These are phyloP conservation scores for Myotis daubentonii DNA, from an alignment of 2,797 vertebrate genomes.

Conservation along the genomic window DNA sequence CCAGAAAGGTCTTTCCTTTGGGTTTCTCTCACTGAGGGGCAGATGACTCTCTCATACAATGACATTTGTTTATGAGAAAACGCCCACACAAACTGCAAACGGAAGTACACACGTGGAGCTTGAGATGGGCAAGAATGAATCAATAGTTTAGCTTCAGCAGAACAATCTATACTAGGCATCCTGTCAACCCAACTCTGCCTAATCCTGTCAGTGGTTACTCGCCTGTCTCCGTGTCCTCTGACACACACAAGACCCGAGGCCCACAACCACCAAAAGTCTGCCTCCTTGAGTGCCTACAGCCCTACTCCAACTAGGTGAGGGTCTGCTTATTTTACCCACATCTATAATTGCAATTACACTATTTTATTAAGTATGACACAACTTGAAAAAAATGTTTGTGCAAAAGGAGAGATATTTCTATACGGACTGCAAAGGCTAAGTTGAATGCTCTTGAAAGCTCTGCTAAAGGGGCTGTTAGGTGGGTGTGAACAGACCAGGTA, in stretches of 20 bases:
- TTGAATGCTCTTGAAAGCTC: background rate
- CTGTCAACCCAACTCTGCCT: accelerated
- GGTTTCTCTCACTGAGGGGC: too few relatives aligned
- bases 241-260: accelerated
- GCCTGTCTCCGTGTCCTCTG: background rate
- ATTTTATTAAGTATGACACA: background rate
- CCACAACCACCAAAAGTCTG: background rate
- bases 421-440: background rate
- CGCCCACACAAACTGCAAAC: accelerated
- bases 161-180: accelerated
- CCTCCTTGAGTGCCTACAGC: accelerated
- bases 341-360: background rate
- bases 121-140: background rate
- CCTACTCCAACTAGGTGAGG: too few relatives aligned
- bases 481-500: background rate
- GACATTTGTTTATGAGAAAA: background rate
- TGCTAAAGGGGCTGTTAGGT: background rate
- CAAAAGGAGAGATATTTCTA: background rate
- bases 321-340: background rate
- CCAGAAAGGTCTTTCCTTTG: background rate
- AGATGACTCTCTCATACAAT: background rate
- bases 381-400: background rate
- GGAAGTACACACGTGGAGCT: background rate
- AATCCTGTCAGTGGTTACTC: accelerated
- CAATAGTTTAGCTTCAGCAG: background rate